These are phyloP conservation scores for Coelogynopora nodosa DNA, from an alignment of 2,888 invertebrate species.

Conservation along the genomic window DNA sequence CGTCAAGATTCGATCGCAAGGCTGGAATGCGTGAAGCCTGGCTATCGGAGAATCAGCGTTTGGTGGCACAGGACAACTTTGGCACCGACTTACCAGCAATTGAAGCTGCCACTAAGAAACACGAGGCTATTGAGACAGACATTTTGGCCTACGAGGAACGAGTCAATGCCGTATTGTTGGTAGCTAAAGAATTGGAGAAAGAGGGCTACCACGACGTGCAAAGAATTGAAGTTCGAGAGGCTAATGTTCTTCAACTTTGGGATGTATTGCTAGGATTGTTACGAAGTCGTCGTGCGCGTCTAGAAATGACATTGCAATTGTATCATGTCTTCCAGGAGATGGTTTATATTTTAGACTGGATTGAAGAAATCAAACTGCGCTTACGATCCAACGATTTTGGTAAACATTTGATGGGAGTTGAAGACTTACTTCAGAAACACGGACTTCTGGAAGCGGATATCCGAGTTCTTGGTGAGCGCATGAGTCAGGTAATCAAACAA, in stretches of 20 bases:
- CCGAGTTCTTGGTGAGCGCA: conserved; percentile 91
- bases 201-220: conserved; percentile 97
- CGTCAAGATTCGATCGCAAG: conserved; percentile 91
- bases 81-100: conserved; percentile 96
- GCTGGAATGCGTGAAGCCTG: conserved; percentile 99
- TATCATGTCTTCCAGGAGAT: conserved; percentile 78
- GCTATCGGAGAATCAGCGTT: conserved; percentile 96
- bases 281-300: conserved; percentile 81
- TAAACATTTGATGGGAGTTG: conserved; percentile 99
- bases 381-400: conserved; percentile 94
- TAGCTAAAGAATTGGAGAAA: conserved; percentile 88
- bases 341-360: conserved; percentile 89
- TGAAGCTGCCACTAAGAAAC: conserved; percentile 98
- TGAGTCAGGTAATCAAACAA: conserved; percentile 90
- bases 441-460: conserved; percentile 95
- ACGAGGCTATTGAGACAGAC: conserved; percentile 99
- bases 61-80: conserved; percentile 93
- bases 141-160: conserved; percentile 98
- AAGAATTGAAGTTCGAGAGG: conserved; percentile 77
- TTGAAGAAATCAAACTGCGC: conserved; percentile 90
- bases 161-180: conserved; percentile 95
- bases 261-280: conserved; percentile 90
- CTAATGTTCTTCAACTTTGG: conserved; percentile 95
- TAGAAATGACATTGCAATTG: conserved; percentile 86
- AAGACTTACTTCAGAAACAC: conserved; percentile 96